Conservation (phyloP, 1,140 invertebrate species). For the Mycetomoellerius zeteki region DNA sequence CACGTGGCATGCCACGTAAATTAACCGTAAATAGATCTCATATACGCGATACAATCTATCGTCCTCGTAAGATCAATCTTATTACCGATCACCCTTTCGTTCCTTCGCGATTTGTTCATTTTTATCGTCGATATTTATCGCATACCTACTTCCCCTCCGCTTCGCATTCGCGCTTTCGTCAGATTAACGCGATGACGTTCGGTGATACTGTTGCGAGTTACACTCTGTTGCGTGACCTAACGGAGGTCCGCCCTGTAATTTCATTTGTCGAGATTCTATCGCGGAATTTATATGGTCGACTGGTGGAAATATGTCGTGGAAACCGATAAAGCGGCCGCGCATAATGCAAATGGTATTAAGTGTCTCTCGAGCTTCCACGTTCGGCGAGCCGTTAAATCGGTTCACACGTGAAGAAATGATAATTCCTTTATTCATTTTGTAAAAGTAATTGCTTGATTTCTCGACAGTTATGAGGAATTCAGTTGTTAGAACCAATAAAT, state of each 20-base stretch:
- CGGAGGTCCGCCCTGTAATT: conserved; percentile 72
- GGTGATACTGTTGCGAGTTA: conserved; percentile 60
- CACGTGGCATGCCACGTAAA: conserved; percentile 35
- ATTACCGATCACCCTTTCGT: conserved; percentile 8
- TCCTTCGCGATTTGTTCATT: conserved; percentile 3
- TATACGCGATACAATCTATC: conserved; percentile 42
- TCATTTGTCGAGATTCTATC: conserved; percentile 78
- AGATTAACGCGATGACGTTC: conserved; percentile 63
- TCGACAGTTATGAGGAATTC: background rate
- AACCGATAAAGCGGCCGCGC: conserved; percentile 70
- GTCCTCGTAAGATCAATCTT: conserved; percentile 47
- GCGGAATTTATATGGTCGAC: conserved; percentile 71
- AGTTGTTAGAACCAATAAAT: background rate
- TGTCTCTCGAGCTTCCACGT: conserved; percentile 9
- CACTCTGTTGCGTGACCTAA: conserved; percentile 60
- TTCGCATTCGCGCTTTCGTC: conserved; percentile 38
- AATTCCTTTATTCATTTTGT: background rate
- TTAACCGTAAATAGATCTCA: conserved; percentile 41
- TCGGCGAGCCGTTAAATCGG: conserved; percentile 23
- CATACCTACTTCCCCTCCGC: background rate
- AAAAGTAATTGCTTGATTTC: background rate
- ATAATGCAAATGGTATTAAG: conserved; percentile 47
- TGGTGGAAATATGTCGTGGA: conserved; percentile 72
- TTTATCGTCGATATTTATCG: conserved; percentile 44
- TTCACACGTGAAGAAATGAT: background rate